Evolutionary conservation across 2,888 invertebrate species (phyloP).

Genomic region (Nephrotoma guestfalica): DNA sequence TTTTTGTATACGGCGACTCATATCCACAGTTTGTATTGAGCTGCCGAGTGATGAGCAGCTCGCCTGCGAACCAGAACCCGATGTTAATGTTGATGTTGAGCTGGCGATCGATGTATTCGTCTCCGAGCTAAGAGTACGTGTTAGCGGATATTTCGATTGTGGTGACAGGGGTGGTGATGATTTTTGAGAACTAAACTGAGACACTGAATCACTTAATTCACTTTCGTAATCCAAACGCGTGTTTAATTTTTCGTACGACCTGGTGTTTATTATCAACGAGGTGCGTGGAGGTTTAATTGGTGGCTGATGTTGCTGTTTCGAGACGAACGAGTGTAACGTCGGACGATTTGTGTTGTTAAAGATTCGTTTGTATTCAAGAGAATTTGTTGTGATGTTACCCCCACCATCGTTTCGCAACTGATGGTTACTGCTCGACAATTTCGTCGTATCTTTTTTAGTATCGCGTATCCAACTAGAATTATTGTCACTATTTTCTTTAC

Average conservation of each 20-base stretch:
- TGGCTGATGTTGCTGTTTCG: conserved; percentile 18
- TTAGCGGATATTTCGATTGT: conserved; percentile 41
- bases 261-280: conserved; percentile 20
- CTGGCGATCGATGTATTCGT: conserved; percentile 55
- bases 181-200: conserved; percentile 58
- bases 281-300: conserved; percentile 29
- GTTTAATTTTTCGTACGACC: background rate
- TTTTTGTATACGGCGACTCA: conserved; percentile 55
- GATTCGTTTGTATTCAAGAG: background rate
- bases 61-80: conserved; percentile 59
- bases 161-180: conserved; percentile 61
- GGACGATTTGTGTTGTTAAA: conserved; percentile 5
- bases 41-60: conserved; percentile 51
- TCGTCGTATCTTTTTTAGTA: background rate
- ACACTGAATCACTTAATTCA: conserved; percentile 66
- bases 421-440: background rate
- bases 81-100: conserved; percentile 56
- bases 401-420: background rate
- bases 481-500: background rate
- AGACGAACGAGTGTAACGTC: conserved; percentile 20
- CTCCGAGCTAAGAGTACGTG: conserved; percentile 55
- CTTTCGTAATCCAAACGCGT: conserved; percentile 39
- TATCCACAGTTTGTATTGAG: conserved; percentile 41
- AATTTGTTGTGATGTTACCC: background rate
- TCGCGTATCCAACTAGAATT: background rate